These are phyloP conservation scores for Meliscaeva auricollis DNA, from an alignment of 2,888 invertebrate species.

Conservation along the genomic window DNA sequence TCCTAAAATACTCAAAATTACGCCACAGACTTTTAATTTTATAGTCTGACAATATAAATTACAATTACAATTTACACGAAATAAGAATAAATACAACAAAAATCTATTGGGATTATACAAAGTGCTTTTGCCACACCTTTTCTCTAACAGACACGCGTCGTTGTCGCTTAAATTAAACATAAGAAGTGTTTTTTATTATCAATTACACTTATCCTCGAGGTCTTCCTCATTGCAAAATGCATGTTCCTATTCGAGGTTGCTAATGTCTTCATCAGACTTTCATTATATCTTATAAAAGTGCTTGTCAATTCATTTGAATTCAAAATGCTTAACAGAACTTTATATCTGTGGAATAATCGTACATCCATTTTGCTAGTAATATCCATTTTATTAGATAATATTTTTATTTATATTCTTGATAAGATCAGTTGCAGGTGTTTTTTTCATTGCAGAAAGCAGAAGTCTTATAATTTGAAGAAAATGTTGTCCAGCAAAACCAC, in stretches of 20 bases:
- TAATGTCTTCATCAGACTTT: conserved; percentile 6
- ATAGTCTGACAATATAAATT: too few relatives aligned
- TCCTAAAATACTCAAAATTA: too few relatives aligned
- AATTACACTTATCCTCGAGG: neutral
- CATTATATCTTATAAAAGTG: neutral
- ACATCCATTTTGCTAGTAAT: neutral
- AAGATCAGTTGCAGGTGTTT: neutral
- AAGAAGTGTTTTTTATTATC: neutral
- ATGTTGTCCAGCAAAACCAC: neutral
- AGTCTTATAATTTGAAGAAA: neutral
- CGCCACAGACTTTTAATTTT: too few relatives aligned
- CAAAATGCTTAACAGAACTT: neutral
- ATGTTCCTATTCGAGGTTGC: neutral
- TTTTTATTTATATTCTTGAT: conserved; percentile 4
- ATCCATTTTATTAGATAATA: conserved; percentile 7
- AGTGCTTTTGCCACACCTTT: too few relatives aligned
- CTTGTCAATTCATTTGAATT: neutral
- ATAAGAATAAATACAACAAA: too few relatives aligned
- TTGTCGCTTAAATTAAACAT: neutral
- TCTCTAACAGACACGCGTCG: too few relatives aligned
- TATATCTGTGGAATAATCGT: neutral
- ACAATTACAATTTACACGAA: too few relatives aligned
- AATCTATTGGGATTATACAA: too few relatives aligned
- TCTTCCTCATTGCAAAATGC: neutral
- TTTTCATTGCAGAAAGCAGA: neutral